Base-by-base conservation (phyloP, 2,888 invertebrate genomes). In the Catocala fraxini region DNA sequence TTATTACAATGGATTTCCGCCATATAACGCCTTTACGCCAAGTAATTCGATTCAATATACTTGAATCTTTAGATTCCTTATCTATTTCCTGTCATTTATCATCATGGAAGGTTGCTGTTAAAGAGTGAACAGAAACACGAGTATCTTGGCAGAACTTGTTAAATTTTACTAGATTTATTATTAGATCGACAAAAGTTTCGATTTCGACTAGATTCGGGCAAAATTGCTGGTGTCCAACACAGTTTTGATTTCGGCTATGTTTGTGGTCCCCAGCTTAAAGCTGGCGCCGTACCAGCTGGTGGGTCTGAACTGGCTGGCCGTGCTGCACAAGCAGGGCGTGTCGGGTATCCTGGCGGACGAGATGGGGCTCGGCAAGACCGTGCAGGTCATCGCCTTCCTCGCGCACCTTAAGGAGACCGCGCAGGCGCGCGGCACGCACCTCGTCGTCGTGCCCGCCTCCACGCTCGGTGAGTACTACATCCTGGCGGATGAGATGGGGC, bases 291-390 rank as follows among this genome's bases (percentile, higher is more conserved):
- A 99, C 89, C 98, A 98, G 90, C 89, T 98, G 86, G 96, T 98
- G 25, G 98, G 99, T 0, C 93, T 99, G 0, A 99, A 99, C 88
- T 99, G 99, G 99, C 91, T 99, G 15, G 96, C 97, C 0, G 97
- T 99, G 0, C 96, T 99, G 89, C 97, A 98, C 88, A 96, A 96
- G 65, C 97, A 98, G 81, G 96, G 97, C 11, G 96, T 99, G 47
- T 99, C 99, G 82, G 98, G 98, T 0, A 99, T 99, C 80, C 93
- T 99, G 68, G 99, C 99, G 0, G 99, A 99, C 87, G 99, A 99
- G 94, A 99, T 99, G 99, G 98, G 98, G 0, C 93, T 99, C 2
- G 98, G 98, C 5, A 99, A 99, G 92, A 99, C 99, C 0, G 96
- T 99, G 69, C 98, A 99, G 88, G 97, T 98, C n/a, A 98, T 99